Evolutionary conservation across 2,113 vertebrate species (phyloP), one percentile per base, ranked within the genome.

Genomic region (Melospiza georgiana): DNA sequence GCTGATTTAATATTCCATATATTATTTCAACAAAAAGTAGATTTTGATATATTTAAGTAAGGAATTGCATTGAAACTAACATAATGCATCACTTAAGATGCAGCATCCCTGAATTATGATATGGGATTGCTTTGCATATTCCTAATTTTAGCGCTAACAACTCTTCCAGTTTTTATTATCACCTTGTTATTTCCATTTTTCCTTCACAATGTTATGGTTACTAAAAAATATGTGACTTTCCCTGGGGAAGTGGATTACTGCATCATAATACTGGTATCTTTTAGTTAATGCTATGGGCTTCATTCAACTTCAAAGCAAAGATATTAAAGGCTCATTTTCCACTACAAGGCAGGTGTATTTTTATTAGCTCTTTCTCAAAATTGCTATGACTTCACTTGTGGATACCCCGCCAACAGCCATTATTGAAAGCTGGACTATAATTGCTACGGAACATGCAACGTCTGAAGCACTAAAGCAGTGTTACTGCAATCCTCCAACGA

Each of bases 271-370:
- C 84, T 72, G 90, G 94, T 98, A 98, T 97, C 96, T 97, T 97
- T 97, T 97, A 96, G 97, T 96, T 98, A 98, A 98, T 97, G 97
- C 97, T 96, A 82, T 96, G 97, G 98, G 95, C 96, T 98, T 97
- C 86, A 76, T 87, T 94, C 75, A 87, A 97, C 98, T 98, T 98
- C 98, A 98, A 98, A 98, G 98, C 63, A 90, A 87, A 98, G 96
- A 98, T 98, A 97, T 98, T 98, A 98, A 98, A 98, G 94, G 95
- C 96, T 98, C 97, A 27, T 97, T 98, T 98, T 98, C 97, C 97
- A 98, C 98, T 97, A 96, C 90, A 95, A 98, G 97, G 98, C 98
- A 98, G 98, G 98, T 99, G 98, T 98, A 98, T 98, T 98, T 99
- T 99, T 98, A 99, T 98, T 98, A 98, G 97, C 92, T 96, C 97